Conservation (phyloP, 2,113 vertebrate species). For the Leptosomus discolor region DNA sequence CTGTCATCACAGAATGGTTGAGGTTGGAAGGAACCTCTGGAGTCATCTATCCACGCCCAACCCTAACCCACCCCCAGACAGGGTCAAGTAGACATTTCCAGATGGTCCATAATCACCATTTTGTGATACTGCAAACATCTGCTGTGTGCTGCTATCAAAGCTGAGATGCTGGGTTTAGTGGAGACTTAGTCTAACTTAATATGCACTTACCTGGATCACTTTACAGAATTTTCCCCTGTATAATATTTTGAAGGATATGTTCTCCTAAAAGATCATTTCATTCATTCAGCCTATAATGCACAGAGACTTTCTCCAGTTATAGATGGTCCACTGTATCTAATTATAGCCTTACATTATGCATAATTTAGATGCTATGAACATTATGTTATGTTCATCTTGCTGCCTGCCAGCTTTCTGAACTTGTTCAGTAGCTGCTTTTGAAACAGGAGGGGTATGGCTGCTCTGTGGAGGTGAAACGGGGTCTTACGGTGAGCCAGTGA, state of each 20-base stretch:
- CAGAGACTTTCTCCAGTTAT: background rate
- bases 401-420: background rate
- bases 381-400: background rate
- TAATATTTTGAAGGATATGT: background rate
- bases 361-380: conserved; percentile 39
- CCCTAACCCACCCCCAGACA: background rate
- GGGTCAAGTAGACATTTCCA: background rate
- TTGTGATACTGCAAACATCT: background rate
- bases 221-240: background rate
- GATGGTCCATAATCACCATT: background rate
- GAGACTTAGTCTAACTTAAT: background rate
- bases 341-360: background rate
- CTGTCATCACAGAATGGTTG: background rate
- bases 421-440: background rate
- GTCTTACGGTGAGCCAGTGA: background rate
- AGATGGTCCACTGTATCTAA: conserved; percentile 13
- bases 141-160: background rate
- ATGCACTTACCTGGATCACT: background rate
- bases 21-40: background rate
- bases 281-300: background rate
- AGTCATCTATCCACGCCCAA: background rate
- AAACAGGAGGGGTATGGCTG: background rate
- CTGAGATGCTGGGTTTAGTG: background rate
- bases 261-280: background rate
- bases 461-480: background rate